A percentile compares a stretch with the other conserved stretches of the same genome.
Evolutionary conservation across 2,888 invertebrate species (phyloP).

Genomic region (Taenaris catops): DNA sequence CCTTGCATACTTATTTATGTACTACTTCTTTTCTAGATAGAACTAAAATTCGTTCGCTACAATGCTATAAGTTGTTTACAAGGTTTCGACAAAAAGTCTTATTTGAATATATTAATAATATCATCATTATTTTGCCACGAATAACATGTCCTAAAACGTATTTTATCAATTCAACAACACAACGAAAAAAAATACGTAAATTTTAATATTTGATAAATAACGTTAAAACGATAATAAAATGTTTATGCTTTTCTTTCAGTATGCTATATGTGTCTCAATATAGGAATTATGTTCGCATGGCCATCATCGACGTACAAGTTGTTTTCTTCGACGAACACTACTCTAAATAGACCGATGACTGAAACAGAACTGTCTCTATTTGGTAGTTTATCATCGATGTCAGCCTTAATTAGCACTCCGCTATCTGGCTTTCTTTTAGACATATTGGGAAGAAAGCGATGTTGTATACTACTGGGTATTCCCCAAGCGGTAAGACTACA

Average conservation of each 20-base stretch:
- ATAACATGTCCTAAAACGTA: too few species aligned
- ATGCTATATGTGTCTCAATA: conserved; percentile 39
- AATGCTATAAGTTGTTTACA: too few species aligned
- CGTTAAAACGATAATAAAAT: too few species aligned
- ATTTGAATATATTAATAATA: too few species aligned
- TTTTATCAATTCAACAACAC: too few species aligned
- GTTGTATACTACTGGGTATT: conserved; percentile 28
- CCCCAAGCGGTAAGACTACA: conserved; percentile 26
- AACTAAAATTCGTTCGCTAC: too few species aligned
- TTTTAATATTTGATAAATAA: too few species aligned
- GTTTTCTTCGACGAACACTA: conserved; percentile 40
- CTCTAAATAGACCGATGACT: conserved; percentile 35
- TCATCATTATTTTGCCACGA: too few species aligned
- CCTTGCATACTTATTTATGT: too few species aligned
- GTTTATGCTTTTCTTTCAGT: conserved; percentile 34
- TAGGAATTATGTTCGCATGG: conserved; percentile 50
- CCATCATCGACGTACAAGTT: conserved; percentile 49
- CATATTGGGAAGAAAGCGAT: conserved; percentile 34
- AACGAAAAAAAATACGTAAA: neutral
- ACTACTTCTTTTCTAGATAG: too few species aligned
- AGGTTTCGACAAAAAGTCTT: too few species aligned
- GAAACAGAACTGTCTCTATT: conserved; percentile 38
- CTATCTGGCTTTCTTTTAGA: conserved; percentile 38
- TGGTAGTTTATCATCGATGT: conserved; percentile 38
- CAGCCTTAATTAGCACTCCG: conserved; percentile 36